These are phyloP conservation scores for Procambarus virginalis DNA, from an alignment of 1,140 invertebrate genomes.

Conservation along the genomic window DNA sequence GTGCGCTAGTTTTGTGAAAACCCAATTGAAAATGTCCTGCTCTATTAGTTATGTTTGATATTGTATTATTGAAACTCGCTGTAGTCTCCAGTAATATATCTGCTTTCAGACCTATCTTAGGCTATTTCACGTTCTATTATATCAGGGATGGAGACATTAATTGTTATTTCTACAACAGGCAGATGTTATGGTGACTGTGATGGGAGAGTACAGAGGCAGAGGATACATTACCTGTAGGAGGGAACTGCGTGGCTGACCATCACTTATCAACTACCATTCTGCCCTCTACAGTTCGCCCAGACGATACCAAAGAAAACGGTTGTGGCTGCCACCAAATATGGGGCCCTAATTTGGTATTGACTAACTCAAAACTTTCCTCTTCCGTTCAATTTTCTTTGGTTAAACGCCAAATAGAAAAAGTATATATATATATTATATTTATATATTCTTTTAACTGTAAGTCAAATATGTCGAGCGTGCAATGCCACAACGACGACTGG, in stretches of 20 bases:
- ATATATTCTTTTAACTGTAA: not conserved
- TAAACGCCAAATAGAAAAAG: not conserved
- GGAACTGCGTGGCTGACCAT: not conserved
- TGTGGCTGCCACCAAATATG: not conserved
- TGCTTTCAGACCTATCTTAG: no score
- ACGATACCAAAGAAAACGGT: not conserved
- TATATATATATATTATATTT: not conserved
- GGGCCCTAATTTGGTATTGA: not conserved
- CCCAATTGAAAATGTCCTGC: no score
- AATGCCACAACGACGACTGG: slow-evolving; percentile 29
- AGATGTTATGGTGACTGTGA: not conserved
- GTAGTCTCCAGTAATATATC: no score
- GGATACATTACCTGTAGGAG: not conserved
- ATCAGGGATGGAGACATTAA: no score
- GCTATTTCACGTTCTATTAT: no score
- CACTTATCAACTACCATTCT: not conserved
- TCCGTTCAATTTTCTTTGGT: not conserved
- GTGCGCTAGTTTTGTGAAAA: no score
- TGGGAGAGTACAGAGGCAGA: not conserved
- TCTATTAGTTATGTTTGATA: no score
- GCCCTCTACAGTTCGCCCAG: not conserved
- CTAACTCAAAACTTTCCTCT: not conserved
- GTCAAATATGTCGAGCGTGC: slow-evolving; percentile 25
- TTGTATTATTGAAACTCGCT: no score
- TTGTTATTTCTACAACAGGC: no score